Evolutionary conservation across 2,113 vertebrate species (phyloP), one percentile per base, ranked within the genome.

Genomic region (Pterocles gutturalis): DNA sequence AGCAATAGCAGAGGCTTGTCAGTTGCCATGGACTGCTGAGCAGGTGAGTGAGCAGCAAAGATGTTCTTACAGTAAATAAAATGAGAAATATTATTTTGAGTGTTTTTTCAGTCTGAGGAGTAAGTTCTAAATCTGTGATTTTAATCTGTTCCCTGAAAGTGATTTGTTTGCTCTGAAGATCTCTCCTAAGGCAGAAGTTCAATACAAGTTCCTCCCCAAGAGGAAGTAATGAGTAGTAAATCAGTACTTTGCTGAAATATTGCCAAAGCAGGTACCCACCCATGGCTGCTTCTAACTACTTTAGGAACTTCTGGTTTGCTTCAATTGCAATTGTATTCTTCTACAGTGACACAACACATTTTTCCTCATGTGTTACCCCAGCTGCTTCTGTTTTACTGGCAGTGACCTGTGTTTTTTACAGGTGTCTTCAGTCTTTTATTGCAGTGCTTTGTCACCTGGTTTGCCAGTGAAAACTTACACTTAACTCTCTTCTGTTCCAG

Each of bases 21-120:
- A 98, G 26, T 97, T 99, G 46, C 99, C 99, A 0, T 99, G 99
- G 99, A 99, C 99, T 31, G 99, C 99, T 73, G 99, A 99, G 72
- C 99, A 99, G 99, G 99, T 99, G 20, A 77, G 98, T 92, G 20
- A 82, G 7, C 22, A 76, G 33, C 7, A 51, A 18, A 83, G 15
- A 6, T 79, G 15, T 36, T 55, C 8, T 64, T 78, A 16, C 55
- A 75, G 15, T 87, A 91, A 64, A 78, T 41, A 45, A 81, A 66
- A 45, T 20, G 15, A 53, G 38, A 61, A 72, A 19, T 43, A 43
- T 7, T 82, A 4, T 34, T 2, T 67, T 16, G 9, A 5, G 1
- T 83, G 8, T 34, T 20, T 20, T 83, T 83, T 81, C 6, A 15
- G 16, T 64, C 31, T 29, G 31, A 81, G 17, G 15, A 77, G 2